Evolutionary conservation across 2,113 vertebrate genomes (phyloP), one percentile per base, ranked within the genome.

Genomic region (Terrapene triunguis): DNA sequence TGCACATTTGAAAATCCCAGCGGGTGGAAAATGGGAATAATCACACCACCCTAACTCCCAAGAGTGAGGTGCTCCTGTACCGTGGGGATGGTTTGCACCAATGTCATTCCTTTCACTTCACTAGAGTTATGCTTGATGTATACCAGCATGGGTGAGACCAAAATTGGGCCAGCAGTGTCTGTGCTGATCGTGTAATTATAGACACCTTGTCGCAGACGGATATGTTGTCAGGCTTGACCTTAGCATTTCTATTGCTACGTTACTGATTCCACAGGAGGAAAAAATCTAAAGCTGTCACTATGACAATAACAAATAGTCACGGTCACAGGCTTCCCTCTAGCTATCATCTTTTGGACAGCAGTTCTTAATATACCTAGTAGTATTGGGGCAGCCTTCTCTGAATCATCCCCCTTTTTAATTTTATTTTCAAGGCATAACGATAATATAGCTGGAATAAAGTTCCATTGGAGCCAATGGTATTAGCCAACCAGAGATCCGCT

Each of bases 401-500:
- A 91, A 47, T 69, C 35, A 82, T 89, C 24, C 4, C 9, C 51
- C 3, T 78, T 62, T 88, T 79, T 25, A 53, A 80, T 42, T 90
- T 14, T 2, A 35, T 85, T 95, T 94, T 59, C 86, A 69, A 92
- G 78, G 13, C 78, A 84, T 38, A 3, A 83, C 44, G 25, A 24
- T 91, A 65, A 84, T 92, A 95, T 48, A 69, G 82, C 29, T 24
- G 69, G 65, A 85, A 62, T 53, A 87, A 92, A 80, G 12, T n/a
- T 93, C 29, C 22, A 44, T 0, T 0, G 84, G 21, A 54, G 38
- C 53, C 53, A 92, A 84, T 84, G 80, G 81, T 69, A 51, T 38
- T 82, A 89, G 17, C 72, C 93, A 53, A 65, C 8, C 80, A 91
- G 89, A 82, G 42, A 83, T 80, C 85, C 92, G 32, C 55, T 54